Evolutionary conservation across 2,797 vertebrate genomes (phyloP), one percentile per base, ranked within the genome.

Genomic region (Pseudochaenichthys georgianus): DNA sequence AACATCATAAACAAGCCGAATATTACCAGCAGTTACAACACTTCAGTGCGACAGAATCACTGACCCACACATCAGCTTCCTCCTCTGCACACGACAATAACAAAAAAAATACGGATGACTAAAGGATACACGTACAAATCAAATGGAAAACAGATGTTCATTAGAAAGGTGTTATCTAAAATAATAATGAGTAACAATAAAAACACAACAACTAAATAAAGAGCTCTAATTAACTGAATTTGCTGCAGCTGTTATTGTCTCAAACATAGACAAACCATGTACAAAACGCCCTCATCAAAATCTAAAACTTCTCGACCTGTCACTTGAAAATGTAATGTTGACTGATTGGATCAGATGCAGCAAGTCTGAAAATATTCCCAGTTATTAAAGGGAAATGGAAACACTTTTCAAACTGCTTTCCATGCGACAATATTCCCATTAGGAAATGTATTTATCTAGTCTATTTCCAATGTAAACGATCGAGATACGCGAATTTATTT

Each of bases 111-210:
- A 16, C 34, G 34, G 34, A 38, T 2, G 52, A 47, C 53, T 67
- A 51, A 77, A 48, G 23, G 51, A 76, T 5, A 45, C 19, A 73
- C 58, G 72, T 50, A 65, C 45, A 46, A 10, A 78, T 28, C 12
- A 67, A 73, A 69, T 9, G 17, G 38, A 75, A 48, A 84, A 79
- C 91, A 92, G 82, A 82, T 92, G 89, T 86, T 90, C 73, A 83
- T 85, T 74, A 86, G 80, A 79, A 70, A 91, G 84, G 86, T 90
- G 91, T 89, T 79, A 86, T 75, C 73, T 81, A 87, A 89, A 90
- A 81, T 87, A 89, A 88, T 71, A 75, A 80, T 86, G 71, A 87
- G 64, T 38, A 75, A 84, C 78, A 78, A 70, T 71, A 62, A 75
- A 64, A 77, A 75, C 78, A 78, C 17, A 68, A 76, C 38, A 78